phyloP scores from a whole-genome alignment of 2,113 vertebrate species.

The Setophaga petechia region DNA sequence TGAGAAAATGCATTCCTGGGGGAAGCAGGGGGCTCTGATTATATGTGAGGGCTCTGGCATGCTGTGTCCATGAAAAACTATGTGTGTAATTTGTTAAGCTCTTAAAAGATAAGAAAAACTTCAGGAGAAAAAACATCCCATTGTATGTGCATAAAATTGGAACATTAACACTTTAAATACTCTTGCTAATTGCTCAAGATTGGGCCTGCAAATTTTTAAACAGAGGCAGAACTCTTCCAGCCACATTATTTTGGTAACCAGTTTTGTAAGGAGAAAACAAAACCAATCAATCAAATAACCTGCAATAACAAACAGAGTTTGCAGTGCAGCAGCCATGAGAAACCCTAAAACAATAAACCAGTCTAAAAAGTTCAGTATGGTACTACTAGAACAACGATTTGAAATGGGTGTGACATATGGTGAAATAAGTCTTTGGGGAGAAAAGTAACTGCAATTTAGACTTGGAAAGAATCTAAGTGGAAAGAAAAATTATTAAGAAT shows the following conservation, averaged over 20 bases:
- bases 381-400: constrained; percentile 23
- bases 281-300: constrained; percentile 50
- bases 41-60: neutral
- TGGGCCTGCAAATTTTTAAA: constrained; percentile 41
- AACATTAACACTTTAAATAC: constrained; percentile 33
- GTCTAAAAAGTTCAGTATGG: constrained; percentile 21
- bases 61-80: neutral
- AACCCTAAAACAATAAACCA: constrained; percentile 51
- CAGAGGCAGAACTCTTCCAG: constrained; percentile 11
- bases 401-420: constrained; percentile 7
- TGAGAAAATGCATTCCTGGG: neutral
- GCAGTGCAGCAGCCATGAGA: constrained; percentile 2
- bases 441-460: neutral
- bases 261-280: constrained; percentile 37
- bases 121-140: constrained; percentile 21
- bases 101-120: constrained; percentile 9
- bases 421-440: constrained; percentile 15
- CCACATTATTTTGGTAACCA: constrained; percentile 39
- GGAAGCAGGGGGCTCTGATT: neutral
- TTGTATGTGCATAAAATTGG: constrained; percentile 16
- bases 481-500: neutral
- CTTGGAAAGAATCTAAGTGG: neutral
- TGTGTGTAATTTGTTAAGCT: neutral
- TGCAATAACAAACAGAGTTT: constrained; percentile 58
- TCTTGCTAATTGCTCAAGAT: constrained; percentile 31